Evolutionary conservation across 2,113 vertebrate species (phyloP).

Genomic region (Limanda limanda): DNA sequence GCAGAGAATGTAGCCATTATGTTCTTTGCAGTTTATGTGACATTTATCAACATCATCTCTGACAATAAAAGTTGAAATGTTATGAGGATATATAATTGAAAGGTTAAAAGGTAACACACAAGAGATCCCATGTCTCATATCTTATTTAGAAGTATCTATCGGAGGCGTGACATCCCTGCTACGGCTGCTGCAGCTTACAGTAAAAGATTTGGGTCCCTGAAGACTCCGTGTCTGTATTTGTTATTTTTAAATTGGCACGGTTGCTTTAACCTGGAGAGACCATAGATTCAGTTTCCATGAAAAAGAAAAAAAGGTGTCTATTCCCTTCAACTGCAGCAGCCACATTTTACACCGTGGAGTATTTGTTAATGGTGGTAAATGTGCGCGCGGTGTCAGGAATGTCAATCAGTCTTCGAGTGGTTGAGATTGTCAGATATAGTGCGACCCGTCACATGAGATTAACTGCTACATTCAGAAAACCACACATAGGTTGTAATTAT

Average conservation of each 20-base stretch:
- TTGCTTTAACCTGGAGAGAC: slow-evolving; percentile 49
- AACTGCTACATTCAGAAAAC: slow-evolving; percentile 19
- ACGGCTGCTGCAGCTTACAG: slow-evolving; percentile 33
- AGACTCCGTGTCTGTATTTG: slow-evolving; percentile 54
- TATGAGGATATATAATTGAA: slow-evolving; percentile 64
- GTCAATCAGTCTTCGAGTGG: slow-evolving; percentile 24
- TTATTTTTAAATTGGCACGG: slow-evolving; percentile 62
- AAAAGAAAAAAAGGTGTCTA: slow-evolving; percentile 4
- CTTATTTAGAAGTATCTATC: slow-evolving; percentile 60
- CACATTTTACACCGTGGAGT: slow-evolving; percentile 4
- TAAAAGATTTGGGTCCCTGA: slow-evolving; percentile 54
- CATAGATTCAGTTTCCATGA: slow-evolving; percentile 16
- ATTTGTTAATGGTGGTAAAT: slow-evolving; percentile 23
- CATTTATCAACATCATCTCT: slow-evolving; percentile 65
- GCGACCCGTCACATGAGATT: slow-evolving; percentile 16
- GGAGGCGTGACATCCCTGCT: slow-evolving; percentile 45
- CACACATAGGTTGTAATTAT: slow-evolving; percentile 38
- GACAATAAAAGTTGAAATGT: slow-evolving; percentile 55
- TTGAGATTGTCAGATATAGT: slow-evolving; percentile 18
- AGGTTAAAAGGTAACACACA: slow-evolving; percentile 57
- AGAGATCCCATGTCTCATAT: slow-evolving; percentile 51
- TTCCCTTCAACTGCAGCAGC: slow-evolving; percentile 30
- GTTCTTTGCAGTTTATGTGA: slow-evolving; percentile 51
- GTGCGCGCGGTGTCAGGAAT: slow-evolving; percentile 8
- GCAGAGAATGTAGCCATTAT: slow-evolving; percentile 25